Percentiles rank a stretch among this genome's conserved stretches.
These are phyloP conservation scores for Megamerina dolium DNA, from an alignment of 2,888 invertebrate genomes.

Conservation along the genomic window DNA sequence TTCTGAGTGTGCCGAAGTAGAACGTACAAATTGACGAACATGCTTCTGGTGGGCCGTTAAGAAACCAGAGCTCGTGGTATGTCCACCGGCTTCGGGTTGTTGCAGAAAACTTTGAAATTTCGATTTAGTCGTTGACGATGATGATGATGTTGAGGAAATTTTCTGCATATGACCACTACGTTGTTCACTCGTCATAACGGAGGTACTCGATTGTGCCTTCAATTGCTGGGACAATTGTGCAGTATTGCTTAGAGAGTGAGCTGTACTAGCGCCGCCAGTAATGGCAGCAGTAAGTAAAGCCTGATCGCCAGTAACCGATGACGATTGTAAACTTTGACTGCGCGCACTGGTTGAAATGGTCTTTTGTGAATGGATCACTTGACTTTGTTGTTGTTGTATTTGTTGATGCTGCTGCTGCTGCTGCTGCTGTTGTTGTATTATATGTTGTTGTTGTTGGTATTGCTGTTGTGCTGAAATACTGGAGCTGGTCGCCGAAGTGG, in stretches of 20 bases:
- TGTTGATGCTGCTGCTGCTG: no score
- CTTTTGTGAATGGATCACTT: conserved; percentile 19
- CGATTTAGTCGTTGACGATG: conserved; percentile 33
- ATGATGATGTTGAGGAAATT: conserved; percentile 26
- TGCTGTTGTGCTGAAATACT: no score
- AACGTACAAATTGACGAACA: conserved; percentile 48
- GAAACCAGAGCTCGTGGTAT: conserved; percentile 30
- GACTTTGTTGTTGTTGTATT: conserved; percentile 19
- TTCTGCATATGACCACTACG: conserved; percentile 37
- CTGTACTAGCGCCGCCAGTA: conserved; percentile 10
- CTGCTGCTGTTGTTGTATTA: no score
- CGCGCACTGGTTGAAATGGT: conserved; percentile 36
- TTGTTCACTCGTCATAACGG: conserved; percentile 42
- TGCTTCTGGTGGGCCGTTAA: conserved; percentile 49
- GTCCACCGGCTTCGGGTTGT: conserved; percentile 41
- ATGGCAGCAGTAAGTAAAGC: conserved; percentile 20
- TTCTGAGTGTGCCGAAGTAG: conserved; percentile 49
- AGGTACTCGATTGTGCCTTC: conserved; percentile 47
- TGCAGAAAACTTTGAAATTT: conserved; percentile 49
- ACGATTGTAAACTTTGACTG: conserved; percentile 46
- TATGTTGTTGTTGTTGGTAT: no score
- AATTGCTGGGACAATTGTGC: conserved; percentile 50
- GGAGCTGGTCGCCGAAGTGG: conserved; percentile 18
- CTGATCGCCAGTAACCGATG: conserved; percentile 33
- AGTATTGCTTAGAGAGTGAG: conserved; percentile 20